Evolutionary conservation across 1,140 invertebrate genomes (phyloP), one percentile per base, ranked within the genome.

Genomic region (Ceratoteleas bidentatus): DNA sequence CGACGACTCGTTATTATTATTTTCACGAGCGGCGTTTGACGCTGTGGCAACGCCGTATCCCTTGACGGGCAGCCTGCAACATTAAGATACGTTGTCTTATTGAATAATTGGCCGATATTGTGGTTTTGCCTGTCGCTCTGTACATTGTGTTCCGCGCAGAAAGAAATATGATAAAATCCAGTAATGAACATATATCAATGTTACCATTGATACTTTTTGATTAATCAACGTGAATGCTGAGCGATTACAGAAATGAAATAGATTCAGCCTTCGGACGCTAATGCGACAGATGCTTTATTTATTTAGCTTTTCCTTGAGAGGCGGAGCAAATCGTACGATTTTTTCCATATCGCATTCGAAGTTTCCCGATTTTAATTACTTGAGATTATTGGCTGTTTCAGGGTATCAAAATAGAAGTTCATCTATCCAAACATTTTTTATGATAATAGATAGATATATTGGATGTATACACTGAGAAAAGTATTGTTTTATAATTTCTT

Each of bases 1-100:
- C 11, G 40, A 14, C 11, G 33, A 14, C 32, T 81, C 36, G 73
- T 73, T 81, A 72, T 73, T 50, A 72, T 79, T 81, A 74, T 75
- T 79, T 72, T n/a, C 74, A 68, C 68, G 56, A 58, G 50, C 43
- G 62, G 60, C 56, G 53, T 50, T 65, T 60, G 79, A 54, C 62
- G 73, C 24, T 52, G 61, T 70, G 68, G 66, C 68, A 76, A 72
- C 60, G 33, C 61, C 52, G 72, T 76, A 73, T 80, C 64, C 73
- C 58, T 77, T 77, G 74, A 83, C 74, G 56, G 50, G 58, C 47
- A 54, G 64, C 74, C 80, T 78, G 80, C 50, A 83, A 78, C 80
- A 78, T 73, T 74, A 83, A 83, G 74, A 83, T 83, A 78, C 80
- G 73, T 73, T 82, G 72, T 81, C 72, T 70, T 75, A 76, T 72